phyloP scores from a whole-genome alignment of 2,113 vertebrate genomes.

The Rousettus leschenaultii region DNA sequence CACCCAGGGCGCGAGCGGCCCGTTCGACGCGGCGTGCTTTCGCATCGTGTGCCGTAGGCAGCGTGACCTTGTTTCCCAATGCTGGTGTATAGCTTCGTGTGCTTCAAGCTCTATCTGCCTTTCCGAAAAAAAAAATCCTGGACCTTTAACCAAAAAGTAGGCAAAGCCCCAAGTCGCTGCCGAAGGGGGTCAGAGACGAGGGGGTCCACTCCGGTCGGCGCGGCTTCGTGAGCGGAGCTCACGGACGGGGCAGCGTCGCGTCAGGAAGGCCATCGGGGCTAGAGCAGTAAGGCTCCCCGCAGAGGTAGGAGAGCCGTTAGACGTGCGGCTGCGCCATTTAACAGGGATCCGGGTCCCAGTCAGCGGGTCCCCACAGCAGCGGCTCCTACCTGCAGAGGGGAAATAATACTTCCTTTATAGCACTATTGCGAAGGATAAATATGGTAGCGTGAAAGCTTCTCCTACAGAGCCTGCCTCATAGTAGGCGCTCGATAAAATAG shows the following conservation, averaged over 20 bases:
- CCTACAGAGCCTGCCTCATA: neutral
- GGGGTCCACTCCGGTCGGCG: rapidly evolving
- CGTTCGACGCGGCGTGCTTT: slow-evolving; percentile 38
- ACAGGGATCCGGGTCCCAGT: neutral
- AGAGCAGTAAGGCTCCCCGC: neutral
- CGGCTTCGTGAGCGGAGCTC: neutral
- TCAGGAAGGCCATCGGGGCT: neutral
- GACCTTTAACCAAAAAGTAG: neutral
- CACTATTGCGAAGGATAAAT: neutral
- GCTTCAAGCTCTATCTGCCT: neutral
- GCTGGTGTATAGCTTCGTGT: slow-evolving; percentile 2
- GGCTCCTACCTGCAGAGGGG: neutral
- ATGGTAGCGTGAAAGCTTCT: neutral
- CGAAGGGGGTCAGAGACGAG: no score
- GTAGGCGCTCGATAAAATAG: neutral
- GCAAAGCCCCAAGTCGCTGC: neutral
- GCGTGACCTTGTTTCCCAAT: slow-evolving; percentile 21
- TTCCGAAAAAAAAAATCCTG: neutral
- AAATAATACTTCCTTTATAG: neutral
- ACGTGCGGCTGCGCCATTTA: neutral
- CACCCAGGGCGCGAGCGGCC: slow-evolving; percentile 65
- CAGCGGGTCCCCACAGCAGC: neutral
- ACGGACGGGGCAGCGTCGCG: neutral
- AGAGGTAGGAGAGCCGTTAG: neutral
- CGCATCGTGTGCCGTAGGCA: slow-evolving; percentile 39